Percentiles rank a stretch among this genome's conserved stretches.
phyloP scores from a whole-genome alignment of 2,888 invertebrate species.

The Metalampra italica region DNA sequence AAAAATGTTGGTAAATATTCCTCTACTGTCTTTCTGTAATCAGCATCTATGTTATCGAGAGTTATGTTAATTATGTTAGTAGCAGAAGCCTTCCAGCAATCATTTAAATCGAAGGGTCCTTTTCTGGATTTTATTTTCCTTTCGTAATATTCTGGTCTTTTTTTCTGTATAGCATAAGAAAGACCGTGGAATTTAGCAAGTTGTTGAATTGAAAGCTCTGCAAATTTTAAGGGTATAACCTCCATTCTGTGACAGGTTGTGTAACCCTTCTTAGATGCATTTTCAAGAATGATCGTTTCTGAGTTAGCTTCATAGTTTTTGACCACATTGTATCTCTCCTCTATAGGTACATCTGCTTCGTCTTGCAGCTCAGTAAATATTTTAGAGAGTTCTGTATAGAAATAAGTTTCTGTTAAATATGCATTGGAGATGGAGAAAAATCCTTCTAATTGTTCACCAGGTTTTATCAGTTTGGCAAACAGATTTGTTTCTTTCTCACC shows the following conservation, averaged over 20 bases:
- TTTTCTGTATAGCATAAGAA: conserved; percentile 30
- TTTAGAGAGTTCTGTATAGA: conserved; percentile 38
- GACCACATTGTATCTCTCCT: conserved; percentile 34
- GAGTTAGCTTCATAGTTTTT: conserved; percentile 31
- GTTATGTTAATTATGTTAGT: conserved; percentile 22
- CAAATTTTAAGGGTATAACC: conserved; percentile 25
- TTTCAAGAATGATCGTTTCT: conserved; percentile 44
- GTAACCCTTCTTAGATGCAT: conserved; percentile 36
- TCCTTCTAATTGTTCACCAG: conserved; percentile 21
- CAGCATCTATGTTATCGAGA: conserved; percentile 19
- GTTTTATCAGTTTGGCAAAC: conserved; percentile 44
- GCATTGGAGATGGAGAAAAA: conserved; percentile 33
- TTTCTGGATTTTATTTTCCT: conserved; percentile 16
- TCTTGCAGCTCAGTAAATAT: conserved; percentile 36
- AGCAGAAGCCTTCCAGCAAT: conserved; percentile 26
- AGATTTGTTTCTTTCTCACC: conserved; percentile 31
- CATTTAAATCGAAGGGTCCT: conserved; percentile 18
- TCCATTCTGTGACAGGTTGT: conserved; percentile 28
- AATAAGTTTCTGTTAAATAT: conserved; percentile 37
- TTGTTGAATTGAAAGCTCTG: conserved; percentile 26
- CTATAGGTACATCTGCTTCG: conserved; percentile 29
- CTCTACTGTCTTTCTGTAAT: conserved; percentile 20
- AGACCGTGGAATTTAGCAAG: conserved; percentile 39
- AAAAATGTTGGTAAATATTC: conserved; percentile 22
- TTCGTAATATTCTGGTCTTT: conserved; percentile 26